Percentiles rank a stretch among this genome's conserved stretches.
These are phyloP conservation scores for Liposcelis brunnea DNA, from an alignment of 2,888 invertebrate genomes.

Conservation along the genomic window DNA sequence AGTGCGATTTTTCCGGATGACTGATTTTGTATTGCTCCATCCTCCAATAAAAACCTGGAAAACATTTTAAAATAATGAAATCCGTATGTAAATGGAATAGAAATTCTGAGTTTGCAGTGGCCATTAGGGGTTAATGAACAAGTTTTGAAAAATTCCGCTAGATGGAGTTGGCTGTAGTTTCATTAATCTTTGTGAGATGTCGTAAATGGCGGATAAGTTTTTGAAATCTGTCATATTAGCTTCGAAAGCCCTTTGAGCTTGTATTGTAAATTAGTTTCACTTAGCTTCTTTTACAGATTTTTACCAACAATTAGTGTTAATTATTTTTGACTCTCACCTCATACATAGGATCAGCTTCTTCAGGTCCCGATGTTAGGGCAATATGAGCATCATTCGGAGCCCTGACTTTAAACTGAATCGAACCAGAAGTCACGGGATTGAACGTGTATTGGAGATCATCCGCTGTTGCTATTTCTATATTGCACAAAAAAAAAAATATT, in stretches of 20 bases:
- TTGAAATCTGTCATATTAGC: neutral
- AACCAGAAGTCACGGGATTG: constrained; percentile 50
- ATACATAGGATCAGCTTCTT: constrained; percentile 58
- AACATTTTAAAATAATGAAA: constrained; percentile 7
- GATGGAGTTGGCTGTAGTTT: no score
- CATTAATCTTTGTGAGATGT: neutral
- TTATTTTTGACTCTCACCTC: no score
- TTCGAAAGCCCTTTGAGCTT: no score
- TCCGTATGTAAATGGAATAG: neutral
- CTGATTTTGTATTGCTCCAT: constrained; percentile 71
- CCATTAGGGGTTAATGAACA: no score
- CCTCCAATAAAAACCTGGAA: constrained; percentile 65
- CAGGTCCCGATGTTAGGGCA: constrained; percentile 53
- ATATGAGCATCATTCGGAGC: constrained; percentile 72
- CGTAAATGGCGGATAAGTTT: neutral
- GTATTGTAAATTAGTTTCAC: no score
- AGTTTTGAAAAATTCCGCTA: constrained; percentile 3
- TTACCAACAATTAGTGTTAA: no score
- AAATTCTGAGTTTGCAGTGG: neutral
- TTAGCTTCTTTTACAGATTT: no score
- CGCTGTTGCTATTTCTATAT: constrained; percentile 57
- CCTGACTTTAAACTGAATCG: constrained; percentile 59
- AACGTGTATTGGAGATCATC: constrained; percentile 71
- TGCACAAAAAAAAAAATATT: constrained; percentile 21
- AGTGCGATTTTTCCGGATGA: constrained; percentile 58